phyloP scores from a whole-genome alignment of 2,113 vertebrate genomes.

The Zapus hudsonius region DNA sequence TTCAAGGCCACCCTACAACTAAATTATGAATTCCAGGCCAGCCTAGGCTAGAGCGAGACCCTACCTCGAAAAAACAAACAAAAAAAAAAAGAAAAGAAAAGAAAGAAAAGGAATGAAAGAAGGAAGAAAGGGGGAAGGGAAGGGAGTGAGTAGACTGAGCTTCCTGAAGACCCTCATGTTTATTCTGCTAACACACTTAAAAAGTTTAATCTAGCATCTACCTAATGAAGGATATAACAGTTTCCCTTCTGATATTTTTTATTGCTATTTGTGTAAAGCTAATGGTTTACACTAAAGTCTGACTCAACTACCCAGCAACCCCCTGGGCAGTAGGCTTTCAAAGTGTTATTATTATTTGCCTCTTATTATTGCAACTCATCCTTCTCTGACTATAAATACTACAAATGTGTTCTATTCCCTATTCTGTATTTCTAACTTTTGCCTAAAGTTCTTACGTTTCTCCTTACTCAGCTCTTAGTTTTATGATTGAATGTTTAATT shows the following conservation, averaged over 20 bases:
- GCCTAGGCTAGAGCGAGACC: too few relatives aligned
- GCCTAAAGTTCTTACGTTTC: not conserved
- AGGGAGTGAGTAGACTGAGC: too few relatives aligned
- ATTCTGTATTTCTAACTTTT: not conserved
- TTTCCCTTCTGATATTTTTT: not conserved
- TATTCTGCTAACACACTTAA: not conserved
- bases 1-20: too few relatives aligned
- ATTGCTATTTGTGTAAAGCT: not conserved
- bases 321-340: not conserved
- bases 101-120: too few relatives aligned
- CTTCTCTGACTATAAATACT: not conserved
- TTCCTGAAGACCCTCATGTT: not conserved
- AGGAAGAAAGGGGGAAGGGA: too few relatives aligned
- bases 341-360: not conserved
- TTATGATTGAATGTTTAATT: constrained; percentile 59
- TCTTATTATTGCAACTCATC: not conserved
- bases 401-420: not conserved
- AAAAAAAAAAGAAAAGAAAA: too few relatives aligned
- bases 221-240: not conserved
- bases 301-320: not conserved
- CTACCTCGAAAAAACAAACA: too few relatives aligned
- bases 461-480: not conserved
- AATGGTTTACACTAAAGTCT: not conserved
- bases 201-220: not conserved
- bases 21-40: too few relatives aligned